Evolutionary conservation across 2,113 vertebrate species (phyloP).

Genomic region (Fulica atra): DNA sequence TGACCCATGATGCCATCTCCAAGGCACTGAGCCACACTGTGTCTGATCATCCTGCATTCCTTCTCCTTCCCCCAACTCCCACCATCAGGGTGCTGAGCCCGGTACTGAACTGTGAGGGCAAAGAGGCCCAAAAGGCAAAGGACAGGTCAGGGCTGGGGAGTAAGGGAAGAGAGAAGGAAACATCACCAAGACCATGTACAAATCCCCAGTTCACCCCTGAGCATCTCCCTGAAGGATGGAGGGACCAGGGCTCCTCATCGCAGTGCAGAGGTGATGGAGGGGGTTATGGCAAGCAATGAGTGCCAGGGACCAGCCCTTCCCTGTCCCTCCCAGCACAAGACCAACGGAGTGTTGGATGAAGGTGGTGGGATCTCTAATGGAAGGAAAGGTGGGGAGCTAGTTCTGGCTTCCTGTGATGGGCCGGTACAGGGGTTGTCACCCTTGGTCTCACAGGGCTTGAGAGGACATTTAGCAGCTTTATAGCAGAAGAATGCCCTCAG

Average conservation of each 20-base stretch:
- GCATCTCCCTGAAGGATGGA: neutral
- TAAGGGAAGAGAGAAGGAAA: neutral
- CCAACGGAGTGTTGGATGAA: neutral
- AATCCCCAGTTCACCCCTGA: neutral
- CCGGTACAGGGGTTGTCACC: neutral
- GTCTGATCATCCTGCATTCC: neutral
- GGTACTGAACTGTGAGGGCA: neutral
- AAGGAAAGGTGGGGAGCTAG: neutral
- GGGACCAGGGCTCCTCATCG: neutral
- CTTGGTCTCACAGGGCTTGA: neutral
- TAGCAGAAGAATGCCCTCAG: neutral
- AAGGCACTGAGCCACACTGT: neutral
- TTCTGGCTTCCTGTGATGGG: neutral
- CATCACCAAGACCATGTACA: neutral
- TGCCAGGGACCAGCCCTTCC: neutral
- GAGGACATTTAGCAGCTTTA: neutral
- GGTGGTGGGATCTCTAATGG: neutral
- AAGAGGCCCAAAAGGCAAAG: neutral
- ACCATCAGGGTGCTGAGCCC: neutral
- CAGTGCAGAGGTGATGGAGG: neutral
- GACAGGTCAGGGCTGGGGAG: neutral
- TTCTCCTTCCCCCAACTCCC: neutral
- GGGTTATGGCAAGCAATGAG: neutral
- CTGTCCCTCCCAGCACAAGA: neutral
- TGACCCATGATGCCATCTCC: neutral